Conservation (phyloP, 2,113 vertebrate species). For the Tachysurus fulvidraco region DNA sequence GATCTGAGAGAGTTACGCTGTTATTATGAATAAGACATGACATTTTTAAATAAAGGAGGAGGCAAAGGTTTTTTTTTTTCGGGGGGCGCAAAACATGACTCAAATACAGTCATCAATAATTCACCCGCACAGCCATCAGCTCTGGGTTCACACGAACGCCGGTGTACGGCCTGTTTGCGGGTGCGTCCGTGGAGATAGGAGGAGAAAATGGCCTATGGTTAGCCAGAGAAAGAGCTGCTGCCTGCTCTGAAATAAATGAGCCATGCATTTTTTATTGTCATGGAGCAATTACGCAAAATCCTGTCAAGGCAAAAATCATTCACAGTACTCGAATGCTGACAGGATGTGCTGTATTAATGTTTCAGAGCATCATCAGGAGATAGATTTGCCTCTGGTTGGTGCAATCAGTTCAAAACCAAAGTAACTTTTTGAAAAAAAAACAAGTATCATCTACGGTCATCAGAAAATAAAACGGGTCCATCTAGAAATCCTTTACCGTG, state of each 20-base stretch:
- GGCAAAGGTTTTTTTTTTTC: no score
- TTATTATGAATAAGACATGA: constrained; percentile 48
- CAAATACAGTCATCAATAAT: constrained; percentile 55
- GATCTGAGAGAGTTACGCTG: neutral
- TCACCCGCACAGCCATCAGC: constrained; percentile 35
- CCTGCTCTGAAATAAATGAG: constrained; percentile 21
- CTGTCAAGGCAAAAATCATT: constrained; percentile 8
- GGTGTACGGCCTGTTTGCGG: constrained; percentile 35
- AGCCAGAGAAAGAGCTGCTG: constrained; percentile 25
- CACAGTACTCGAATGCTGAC: neutral
- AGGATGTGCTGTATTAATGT: neutral
- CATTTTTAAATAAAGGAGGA: constrained; percentile 27
- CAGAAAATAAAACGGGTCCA: neutral
- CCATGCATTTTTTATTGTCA: constrained; percentile 42
- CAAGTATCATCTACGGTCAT: neutral
- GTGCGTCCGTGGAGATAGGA: constrained; percentile 1
- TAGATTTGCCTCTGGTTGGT: neutral
- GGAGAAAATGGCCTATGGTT: constrained; percentile 36
- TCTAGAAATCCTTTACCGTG: neutral
- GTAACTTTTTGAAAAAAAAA: neutral
- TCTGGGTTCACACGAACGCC: constrained; percentile 31
- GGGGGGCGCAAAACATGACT: constrained; percentile 34
- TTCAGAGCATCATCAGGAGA: neutral
- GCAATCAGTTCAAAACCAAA: neutral
- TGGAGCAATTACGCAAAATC: constrained; percentile 13